Base-by-base conservation (phyloP, 2,797 vertebrate genomes). In the Dipus sagitta region DNA sequence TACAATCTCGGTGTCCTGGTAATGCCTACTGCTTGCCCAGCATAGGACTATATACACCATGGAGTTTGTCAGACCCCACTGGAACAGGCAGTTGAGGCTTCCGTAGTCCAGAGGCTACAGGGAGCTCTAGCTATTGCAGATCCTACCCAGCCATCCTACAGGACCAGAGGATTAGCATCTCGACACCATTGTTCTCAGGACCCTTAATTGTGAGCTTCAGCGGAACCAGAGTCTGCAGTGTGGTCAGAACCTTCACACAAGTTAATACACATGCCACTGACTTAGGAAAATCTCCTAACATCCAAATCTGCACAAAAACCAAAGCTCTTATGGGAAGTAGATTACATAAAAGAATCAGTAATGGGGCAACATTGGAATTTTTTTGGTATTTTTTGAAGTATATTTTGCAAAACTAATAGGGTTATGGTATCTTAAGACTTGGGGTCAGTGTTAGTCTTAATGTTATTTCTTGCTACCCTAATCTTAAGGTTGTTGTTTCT, bases 351-450 rank as follows among this genome's bases (percentile, higher is more conserved):
- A n/a, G 70, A 72, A 68, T 84, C 52, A 65, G 65, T 75, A 28
- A 18, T 87, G 81, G 42, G 54, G 67, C 26, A 77, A 23, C n/a
- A 64, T 88, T 70, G 11, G 28, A 32, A 70, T 30, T 58, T 34
- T 68, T 88, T 28, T 28, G 42, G 9, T 20, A 14, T 65, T 89
- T 81, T 78, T 84, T 14, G 34, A 67, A 64, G 64, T 85, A n/a
- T 80, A 83, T 90, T 92, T 93, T 87, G 26, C 38, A 91, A 71
- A 92, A 58, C 42, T 86, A 83, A 78, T 78, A 78, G 26, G 47
- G 14, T 81, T 78, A 15, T 93, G 81, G 32, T 88, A 58, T 13
- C 68, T 84, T 85, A 80, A 83, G 54, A 86, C 34, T 85, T 70
- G 26, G 65, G 54, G 58, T 92, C 71, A 86, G 12, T 72, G 23